Base-by-base conservation (phyloP, 2,888 invertebrate species). In the Athalia cordata region DNA sequence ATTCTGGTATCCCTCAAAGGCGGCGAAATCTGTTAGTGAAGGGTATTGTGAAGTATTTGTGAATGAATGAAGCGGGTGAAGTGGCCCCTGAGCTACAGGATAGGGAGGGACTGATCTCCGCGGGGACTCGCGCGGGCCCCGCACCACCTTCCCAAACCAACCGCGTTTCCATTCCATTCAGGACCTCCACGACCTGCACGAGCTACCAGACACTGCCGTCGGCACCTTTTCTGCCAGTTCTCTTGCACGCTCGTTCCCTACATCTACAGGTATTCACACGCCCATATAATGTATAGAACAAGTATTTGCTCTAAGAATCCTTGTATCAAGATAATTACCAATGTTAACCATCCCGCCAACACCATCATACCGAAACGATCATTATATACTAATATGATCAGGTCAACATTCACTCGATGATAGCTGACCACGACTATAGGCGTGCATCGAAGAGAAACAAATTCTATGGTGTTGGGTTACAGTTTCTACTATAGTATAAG, bases 11-110 rank as follows among this genome's bases (percentile, higher is more conserved):
- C 79, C 79, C 67, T 81, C 66, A 79, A 75, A 81, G 80, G 81
- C 84, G 83, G 84, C 84, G 79, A 87, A 86, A 84, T 86, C 85
- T 85, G 83, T 85, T 85, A 84, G 87, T 86, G 86, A 85, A 84
- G 81, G 80, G 84, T 83, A 88, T 88, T 88, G 86, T 87, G 83
- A 83, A 79, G 84, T 81, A 80, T 85, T 87, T 84, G 84, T 86
- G 87, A 86, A 87, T 88, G 87, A 84, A 84, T 29, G 29, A 29
- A 82, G 81, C 80, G 79, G 64, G 61, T 64, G 50, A 75, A 75
- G 75, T 75, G 75, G 80, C 81, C 81, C 83, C 55, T 29, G 55
- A 68, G 68, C 68, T 68, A 68, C 61, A 59, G 72, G 72, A 59
- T 57, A 59, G 59, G 47, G 49, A 59, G 72, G 72, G 61, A 72